Percentiles rank a stretch among this genome's conserved stretches.
Evolutionary conservation across 53 echinoderm and acorn worm species (phyloP).

Genomic region (Actinopyga echinites): DNA sequence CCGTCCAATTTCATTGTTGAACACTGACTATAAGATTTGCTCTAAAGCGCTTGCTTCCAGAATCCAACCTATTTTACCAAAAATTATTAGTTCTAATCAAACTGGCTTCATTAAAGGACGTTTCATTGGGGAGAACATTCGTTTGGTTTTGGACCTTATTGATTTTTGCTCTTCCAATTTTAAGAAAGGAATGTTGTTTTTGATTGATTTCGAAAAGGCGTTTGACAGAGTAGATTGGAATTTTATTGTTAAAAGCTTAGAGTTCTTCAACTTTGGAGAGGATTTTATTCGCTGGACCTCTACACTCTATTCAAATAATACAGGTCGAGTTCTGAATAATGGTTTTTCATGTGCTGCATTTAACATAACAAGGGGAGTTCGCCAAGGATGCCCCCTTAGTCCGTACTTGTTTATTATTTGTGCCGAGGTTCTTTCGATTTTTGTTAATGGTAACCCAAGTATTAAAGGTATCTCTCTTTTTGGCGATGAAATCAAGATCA

Average conservation of each 20-base stretch:
- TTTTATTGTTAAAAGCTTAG: no score
- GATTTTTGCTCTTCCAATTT: slow-evolving; percentile 2
- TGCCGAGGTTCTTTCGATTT: no score
- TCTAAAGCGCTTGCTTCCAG: neutral
- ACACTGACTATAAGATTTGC: neutral
- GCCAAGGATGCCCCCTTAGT: neutral
- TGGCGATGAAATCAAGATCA: neutral
- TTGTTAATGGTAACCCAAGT: neutral
- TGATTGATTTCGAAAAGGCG: no score
- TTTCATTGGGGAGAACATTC: slow-evolving; percentile 59
- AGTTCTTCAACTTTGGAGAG: no score
- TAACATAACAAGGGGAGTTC: neutral
- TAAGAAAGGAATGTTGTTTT: slow-evolving; percentile 34
- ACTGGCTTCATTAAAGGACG: slow-evolving; percentile 40
- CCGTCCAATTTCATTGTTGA: neutral
- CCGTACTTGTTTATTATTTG: no score
- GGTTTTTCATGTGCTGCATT: neutral
- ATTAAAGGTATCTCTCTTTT: neutral
- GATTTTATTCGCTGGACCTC: no score
- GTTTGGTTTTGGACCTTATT: slow-evolving; percentile 30
- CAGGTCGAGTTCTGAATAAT: no score
- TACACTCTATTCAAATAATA: no score
- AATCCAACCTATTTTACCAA: neutral
- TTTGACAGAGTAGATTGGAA: neutral
- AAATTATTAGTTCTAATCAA: neutral